Base-by-base conservation (phyloP, 1,140 invertebrate genomes). In the Venustaconcha ellipsiformis region DNA sequence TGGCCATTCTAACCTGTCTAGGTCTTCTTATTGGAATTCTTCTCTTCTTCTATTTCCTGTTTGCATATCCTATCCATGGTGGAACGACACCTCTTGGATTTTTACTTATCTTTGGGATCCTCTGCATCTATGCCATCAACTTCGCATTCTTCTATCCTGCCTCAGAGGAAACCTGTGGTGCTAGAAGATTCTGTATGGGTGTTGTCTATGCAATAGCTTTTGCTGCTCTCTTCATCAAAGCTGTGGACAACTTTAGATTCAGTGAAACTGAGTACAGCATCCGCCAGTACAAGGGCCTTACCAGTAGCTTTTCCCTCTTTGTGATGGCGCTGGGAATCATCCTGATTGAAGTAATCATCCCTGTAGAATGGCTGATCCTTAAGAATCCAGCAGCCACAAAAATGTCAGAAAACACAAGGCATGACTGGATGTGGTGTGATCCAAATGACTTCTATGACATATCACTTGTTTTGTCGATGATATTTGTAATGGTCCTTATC, bases 81-180 rank as follows among this genome's bases (percentile, higher is more conserved):
- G 91, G 91, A 18, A 91, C 90, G 8, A 90, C 91, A 0, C 78
- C 90, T 5, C 84, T 92, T 8, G 91, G 90, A 0, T 92, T 91
- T 81, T 81, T 91, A 79, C 87, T 90, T 20, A 86, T 92, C 26
- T 72, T 91, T 58, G 91, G 91, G n/a, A 83, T 92, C 62, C 75
- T 92, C 13, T 82, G 91, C 1, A 84, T 92, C 20, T 92, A 91
- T 80, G 84, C 83, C 30, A 85, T 90, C 60, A 92, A 92, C 78
- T 91, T 92, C 78, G 90, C 90, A n/a, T 92, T 92, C 85, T 88
- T 92, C 64, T 72, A 91, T 13, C 87, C 87, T 26, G 88, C 91
- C 6, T 88, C 79, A 8, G 73, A 85, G 14, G 87, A 82, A 11
- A 87, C 85, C 11, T 92, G 92, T 80, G 89, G 85, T 14, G 85